Percentiles rank a stretch among this genome's conserved stretches.
phyloP scores from a whole-genome alignment of 2,888 invertebrate genomes.

The Napeogenes sylphis region DNA sequence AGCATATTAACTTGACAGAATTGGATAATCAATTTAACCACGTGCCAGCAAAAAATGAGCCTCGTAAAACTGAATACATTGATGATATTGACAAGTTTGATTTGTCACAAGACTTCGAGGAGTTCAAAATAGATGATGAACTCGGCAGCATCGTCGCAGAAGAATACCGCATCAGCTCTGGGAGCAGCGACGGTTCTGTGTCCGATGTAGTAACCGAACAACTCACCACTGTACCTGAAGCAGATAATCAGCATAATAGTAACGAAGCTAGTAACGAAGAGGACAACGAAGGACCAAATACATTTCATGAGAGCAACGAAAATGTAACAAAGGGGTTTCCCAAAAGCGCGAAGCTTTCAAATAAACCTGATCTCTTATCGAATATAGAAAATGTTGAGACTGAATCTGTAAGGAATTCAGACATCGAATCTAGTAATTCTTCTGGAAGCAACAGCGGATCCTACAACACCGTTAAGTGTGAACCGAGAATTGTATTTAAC shows the following conservation, averaged over 20 bases:
- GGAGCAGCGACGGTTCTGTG: constrained; percentile 69
- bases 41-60: constrained; percentile 52
- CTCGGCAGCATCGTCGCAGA: constrained; percentile 72
- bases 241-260: constrained; percentile 46
- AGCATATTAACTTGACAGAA: constrained; percentile 68
- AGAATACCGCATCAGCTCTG: constrained; percentile 74
- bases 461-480: constrained; percentile 69
- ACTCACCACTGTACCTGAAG: constrained; percentile 59
- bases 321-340: constrained; percentile 47
- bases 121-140: constrained; percentile 87
- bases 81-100: constrained; percentile 80
- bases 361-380: constrained; percentile 74
- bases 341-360: constrained; percentile 71
- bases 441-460: constrained; percentile 74
- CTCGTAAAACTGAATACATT: constrained; percentile 68
- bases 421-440: constrained; percentile 80
- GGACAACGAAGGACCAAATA: constrained; percentile 50
- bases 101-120: constrained; percentile 86
- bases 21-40: constrained; percentile 68
- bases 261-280: constrained; percentile 34
- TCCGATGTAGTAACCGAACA: constrained; percentile 69
- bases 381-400: constrained; percentile 77
- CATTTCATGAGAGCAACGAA: constrained; percentile 57
- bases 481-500: constrained; percentile 61
- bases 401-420: constrained; percentile 81